Evolutionary conservation across 2,888 invertebrate genomes (phyloP), one percentile per base, ranked within the genome.

Genomic region (Nymphalis c-album): DNA sequence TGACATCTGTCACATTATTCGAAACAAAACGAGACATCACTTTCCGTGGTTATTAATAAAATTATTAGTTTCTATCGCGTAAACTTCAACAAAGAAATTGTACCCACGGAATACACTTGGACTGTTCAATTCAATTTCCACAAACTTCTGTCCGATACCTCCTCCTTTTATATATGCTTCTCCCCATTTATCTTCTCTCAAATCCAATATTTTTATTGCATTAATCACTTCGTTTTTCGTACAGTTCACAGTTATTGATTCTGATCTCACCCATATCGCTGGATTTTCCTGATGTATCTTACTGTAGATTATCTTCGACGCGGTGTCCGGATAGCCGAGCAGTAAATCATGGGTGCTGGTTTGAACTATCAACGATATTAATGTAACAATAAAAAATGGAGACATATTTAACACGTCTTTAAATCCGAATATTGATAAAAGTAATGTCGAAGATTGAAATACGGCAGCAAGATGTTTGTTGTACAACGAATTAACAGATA

Each of bases 21-120:
- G 18, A 47, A 13, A 40, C 20, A 48, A 45, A 40, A 26, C n/a
- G 48, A 7, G 4, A 75, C 70, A 74, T 74, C 78, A 80, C 69
- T 81, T 83, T 2, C 86, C 87, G 60, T 86, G 85, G 17, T 78
- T 74, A 20, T 73, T 75, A 17, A 83, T 4, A 64, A 86, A 87
- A 59, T 78, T 72, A 26, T 80, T 80, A 0, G 82, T 80, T 46
- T 86, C 75, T 8, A 85, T 80, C 1, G 85, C 86, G 66, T 85
- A 90, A 46, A 90, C 84, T 76, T 90, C 82, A 17, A 90, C 85
- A 80, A 82, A 83, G 70, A 91, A 91, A 67, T 87, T 87, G 51
- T 84, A 87, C 0, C 90, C 91, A 8, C 88, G 75, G 2, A 90
- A 83, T 1, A 86, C 75, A 17, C 80, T 81, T 0, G 90, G 88